phyloP scores from a whole-genome alignment of 2,797 vertebrate species.

The Miichthys miiuy region DNA sequence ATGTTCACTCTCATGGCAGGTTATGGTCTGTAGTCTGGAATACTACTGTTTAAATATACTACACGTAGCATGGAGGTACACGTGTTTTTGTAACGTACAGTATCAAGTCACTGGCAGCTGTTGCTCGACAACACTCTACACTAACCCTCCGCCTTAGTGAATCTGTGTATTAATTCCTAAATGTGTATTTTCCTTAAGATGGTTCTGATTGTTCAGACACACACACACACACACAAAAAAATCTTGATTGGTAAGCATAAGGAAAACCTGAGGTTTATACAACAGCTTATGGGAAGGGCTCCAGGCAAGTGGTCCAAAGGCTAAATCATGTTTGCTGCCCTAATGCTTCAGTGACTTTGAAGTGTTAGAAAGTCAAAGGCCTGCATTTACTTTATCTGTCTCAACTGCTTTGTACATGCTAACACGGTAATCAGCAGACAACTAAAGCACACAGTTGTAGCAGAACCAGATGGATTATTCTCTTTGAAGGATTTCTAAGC shows the following conservation, averaged over 20 bases:
- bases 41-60: slow-evolving; percentile 20
- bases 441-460: slow-evolving; percentile 28
- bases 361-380: slow-evolving; percentile 24
- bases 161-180: slow-evolving; percentile 12
- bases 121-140: slow-evolving; percentile 7
- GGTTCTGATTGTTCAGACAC: not conserved
- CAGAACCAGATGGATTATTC: slow-evolving; percentile 36
- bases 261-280: slow-evolving; percentile 68
- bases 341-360: slow-evolving; percentile 28
- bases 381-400: slow-evolving; percentile 19
- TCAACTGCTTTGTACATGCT: slow-evolving; percentile 50
- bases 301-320: slow-evolving; percentile 43
- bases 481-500: slow-evolving; percentile 37
- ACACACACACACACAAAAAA: not conserved
- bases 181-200: slow-evolving; percentile 12
- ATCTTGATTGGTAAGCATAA: slow-evolving; percentile 27
- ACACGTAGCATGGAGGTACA: slow-evolving; percentile 6
- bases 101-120: slow-evolving; percentile 28
- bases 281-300: slow-evolving; percentile 45
- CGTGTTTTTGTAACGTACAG: slow-evolving; percentile 9
- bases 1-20: slow-evolving; percentile 20
- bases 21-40: slow-evolving; percentile 9
- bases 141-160: not conserved
- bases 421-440: slow-evolving; percentile 30
- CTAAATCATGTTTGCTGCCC: slow-evolving; percentile 22